Conservation (phyloP, 2,113 vertebrate species). For the Sorex fumeus region DNA sequence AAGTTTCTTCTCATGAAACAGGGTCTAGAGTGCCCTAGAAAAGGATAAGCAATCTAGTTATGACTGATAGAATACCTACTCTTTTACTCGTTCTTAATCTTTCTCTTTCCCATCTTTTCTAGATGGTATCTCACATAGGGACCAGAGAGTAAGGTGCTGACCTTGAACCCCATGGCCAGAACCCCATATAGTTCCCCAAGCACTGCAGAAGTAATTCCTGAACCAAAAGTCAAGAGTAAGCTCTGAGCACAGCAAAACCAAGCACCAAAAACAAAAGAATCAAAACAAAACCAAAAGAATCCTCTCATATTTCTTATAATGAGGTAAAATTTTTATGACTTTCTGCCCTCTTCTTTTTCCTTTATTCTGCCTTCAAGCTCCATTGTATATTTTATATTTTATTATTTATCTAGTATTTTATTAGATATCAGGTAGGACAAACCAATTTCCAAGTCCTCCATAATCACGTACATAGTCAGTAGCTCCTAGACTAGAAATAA, state of each 20-base stretch:
- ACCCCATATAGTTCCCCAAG: no score
- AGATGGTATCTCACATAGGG: no score
- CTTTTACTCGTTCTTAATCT: background rate
- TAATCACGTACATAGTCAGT: background rate
- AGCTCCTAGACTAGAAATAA: background rate
- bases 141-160: no score
- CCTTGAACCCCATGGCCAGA: no score
- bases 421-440: background rate
- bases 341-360: no score
- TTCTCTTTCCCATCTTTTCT: background rate
- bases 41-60: background rate
- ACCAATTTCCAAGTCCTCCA: background rate
- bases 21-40: background rate
- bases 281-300: no score
- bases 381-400: background rate
- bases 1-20: slow-evolving; percentile 28
- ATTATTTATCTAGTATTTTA: background rate
- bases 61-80: background rate
- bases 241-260: no score
- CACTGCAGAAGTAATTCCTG: no score
- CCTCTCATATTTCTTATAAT: no score
- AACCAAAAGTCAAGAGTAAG: no score
- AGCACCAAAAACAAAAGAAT: no score
- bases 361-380: slow-evolving; percentile 3
- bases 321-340: no score